Evolutionary conservation across 2,113 vertebrate genomes (phyloP).

Genomic region (Tachycineta bicolor): DNA sequence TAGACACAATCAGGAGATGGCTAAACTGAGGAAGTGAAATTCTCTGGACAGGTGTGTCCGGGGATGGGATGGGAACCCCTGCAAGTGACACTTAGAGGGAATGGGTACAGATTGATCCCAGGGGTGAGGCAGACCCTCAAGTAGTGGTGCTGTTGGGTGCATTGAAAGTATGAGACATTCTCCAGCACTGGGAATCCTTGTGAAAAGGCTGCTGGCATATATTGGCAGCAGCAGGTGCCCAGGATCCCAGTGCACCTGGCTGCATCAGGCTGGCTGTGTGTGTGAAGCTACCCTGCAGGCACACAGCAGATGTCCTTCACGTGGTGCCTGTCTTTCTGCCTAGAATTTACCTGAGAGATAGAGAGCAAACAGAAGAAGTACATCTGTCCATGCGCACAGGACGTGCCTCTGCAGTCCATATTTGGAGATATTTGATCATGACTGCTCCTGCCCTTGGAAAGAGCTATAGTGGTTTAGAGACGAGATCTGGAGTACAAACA

Average conservation of each 20-base stretch:
- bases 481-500: neutral
- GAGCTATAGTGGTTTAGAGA: neutral
- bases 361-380: neutral
- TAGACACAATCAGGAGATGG: neutral
- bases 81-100: neutral
- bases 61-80: neutral
- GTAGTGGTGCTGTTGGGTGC: rapidly evolving
- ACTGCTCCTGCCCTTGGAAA: neutral
- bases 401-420: neutral
- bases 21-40: neutral
- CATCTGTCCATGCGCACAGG: neutral
- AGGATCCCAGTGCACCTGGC: neutral
- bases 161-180: neutral
- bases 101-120: neutral
- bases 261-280: neutral
- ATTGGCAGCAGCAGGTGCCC: neutral
- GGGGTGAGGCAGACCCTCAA: neutral
- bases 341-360: neutral
- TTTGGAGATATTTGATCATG: neutral
- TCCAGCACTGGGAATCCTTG: neutral
- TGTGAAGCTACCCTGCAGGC: neutral
- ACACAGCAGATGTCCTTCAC: neutral
- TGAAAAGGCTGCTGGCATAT: neutral
- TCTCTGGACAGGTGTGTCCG: neutral
- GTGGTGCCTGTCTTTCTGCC: neutral